phyloP scores from a whole-genome alignment of 2,113 vertebrate genomes.

The Rhodinocichla rosea region DNA sequence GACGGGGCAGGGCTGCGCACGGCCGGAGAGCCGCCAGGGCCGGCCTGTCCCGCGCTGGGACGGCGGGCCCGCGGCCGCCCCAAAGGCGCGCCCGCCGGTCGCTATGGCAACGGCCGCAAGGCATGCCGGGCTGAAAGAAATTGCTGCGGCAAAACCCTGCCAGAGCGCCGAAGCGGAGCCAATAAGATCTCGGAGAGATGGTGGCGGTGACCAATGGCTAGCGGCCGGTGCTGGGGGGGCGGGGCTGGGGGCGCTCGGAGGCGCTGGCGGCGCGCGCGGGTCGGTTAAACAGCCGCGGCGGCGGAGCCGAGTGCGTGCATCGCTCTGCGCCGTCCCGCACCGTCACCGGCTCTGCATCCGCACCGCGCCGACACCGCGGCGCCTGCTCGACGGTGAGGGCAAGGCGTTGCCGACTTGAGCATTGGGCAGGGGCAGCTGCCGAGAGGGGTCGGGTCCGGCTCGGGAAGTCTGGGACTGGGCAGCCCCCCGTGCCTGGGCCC shows the following conservation, averaged over 20 bases:
- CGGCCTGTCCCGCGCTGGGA: fast-evolving
- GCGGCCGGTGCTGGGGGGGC: neutral
- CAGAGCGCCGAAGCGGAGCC: fast-evolving
- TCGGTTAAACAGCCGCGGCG: conserved; percentile 28
- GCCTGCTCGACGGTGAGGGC: neutral
- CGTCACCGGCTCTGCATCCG: neutral
- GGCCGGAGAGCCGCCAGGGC: no score
- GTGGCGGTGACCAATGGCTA: neutral
- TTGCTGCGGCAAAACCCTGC: conserved; percentile 65
- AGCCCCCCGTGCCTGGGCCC: neutral
- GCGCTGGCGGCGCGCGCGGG: neutral
- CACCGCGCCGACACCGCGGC: neutral
- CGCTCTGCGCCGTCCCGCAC: fast-evolving
- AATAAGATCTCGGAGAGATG: neutral
- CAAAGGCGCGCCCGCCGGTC: fast-evolving
- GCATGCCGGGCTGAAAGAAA: conserved; percentile 80
- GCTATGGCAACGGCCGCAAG: neutral
- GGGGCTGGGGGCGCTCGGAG: neutral
- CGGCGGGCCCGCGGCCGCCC: neutral
- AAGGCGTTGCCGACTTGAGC: fast-evolving
- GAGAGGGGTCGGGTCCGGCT: fast-evolving
- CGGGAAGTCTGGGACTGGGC: neutral
- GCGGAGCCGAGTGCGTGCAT: fast-evolving
- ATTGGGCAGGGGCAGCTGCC: neutral
- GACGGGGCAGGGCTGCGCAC: fast-evolving